Evolutionary conservation across 2,888 invertebrate species (phyloP).

Genomic region (Eupithecia pulchellata): DNA sequence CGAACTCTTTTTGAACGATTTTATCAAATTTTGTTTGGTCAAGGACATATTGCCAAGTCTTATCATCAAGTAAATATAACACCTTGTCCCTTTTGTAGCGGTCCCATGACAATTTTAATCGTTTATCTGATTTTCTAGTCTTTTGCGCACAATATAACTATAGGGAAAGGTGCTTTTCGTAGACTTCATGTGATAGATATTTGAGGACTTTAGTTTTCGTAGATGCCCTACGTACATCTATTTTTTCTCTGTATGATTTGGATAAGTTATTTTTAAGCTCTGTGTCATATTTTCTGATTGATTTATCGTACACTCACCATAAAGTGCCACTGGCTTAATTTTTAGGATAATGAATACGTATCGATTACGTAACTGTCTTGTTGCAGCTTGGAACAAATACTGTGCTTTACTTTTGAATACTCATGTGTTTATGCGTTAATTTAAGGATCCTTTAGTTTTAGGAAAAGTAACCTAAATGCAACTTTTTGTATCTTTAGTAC

Average conservation of each 20-base stretch:
- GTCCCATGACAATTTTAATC: slow-evolving; percentile 70
- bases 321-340: slow-evolving; percentile 81
- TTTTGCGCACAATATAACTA: slow-evolving; percentile 78
- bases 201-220: slow-evolving; percentile 66
- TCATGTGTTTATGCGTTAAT: slow-evolving; percentile 83
- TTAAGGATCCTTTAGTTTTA: slow-evolving; percentile 50
- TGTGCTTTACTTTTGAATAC: slow-evolving; percentile 85
- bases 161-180: slow-evolving; percentile 79
- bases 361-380: slow-evolving; percentile 69
- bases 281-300: slow-evolving; percentile 80
- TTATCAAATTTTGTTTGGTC: neutral
- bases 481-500: slow-evolving; percentile 80
- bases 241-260: slow-evolving; percentile 59
- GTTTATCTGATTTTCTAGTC: slow-evolving; percentile 77
- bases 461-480: slow-evolving; percentile 60
- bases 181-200: slow-evolving; percentile 72
- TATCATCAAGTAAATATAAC: slow-evolving; percentile 12
- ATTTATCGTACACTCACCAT: slow-evolving; percentile 66
- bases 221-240: slow-evolving; percentile 57
- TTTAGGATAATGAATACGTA: slow-evolving; percentile 58
- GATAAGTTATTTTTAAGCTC: slow-evolving; percentile 69
- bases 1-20: slow-evolving; percentile 1
- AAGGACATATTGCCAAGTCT: neutral
- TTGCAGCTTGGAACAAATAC: slow-evolving; percentile 83
- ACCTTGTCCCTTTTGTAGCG: slow-evolving; percentile 43